These are phyloP conservation scores for Meriones psammophilus DNA, from an alignment of 2,797 vertebrate genomes.

Conservation along the genomic window DNA sequence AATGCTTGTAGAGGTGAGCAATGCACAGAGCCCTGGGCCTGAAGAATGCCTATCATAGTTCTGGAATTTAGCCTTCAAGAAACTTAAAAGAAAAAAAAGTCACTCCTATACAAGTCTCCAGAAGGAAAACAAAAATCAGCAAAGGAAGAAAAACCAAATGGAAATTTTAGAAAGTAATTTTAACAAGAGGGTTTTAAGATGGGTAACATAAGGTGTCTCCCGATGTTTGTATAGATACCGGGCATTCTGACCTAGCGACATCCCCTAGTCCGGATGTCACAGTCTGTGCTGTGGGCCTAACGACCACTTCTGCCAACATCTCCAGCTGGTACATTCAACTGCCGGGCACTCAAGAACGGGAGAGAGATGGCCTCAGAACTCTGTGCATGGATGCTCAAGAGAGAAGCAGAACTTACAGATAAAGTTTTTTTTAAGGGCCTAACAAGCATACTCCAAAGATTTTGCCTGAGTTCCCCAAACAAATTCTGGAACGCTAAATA, in stretches of 20 bases:
- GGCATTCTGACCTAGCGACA: too few species aligned
- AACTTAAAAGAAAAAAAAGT: constrained; percentile 75
- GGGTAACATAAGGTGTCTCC: not conserved
- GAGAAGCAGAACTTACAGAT: not conserved
- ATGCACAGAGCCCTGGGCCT: constrained; percentile 79
- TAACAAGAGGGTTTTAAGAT: not conserved
- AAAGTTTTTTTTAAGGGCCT: not conserved
- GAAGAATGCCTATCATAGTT: constrained; percentile 80
- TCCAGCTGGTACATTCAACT: not conserved
- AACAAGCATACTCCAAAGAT: not conserved
- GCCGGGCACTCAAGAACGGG: not conserved
- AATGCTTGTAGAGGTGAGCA: constrained; percentile 81
- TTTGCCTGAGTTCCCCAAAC: not conserved
- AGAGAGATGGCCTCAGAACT: rapidly evolving
- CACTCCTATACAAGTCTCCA: constrained; percentile 71
- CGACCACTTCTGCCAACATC: not conserved
- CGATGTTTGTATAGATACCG: rapidly evolving
- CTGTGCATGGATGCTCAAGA: not conserved
- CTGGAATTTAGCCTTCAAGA: constrained; percentile 85
- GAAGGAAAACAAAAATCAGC: not conserved
- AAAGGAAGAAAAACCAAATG: constrained; percentile 74
- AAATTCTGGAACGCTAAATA: not conserved
- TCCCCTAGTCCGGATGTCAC: not conserved
- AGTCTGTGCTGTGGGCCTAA: not conserved
- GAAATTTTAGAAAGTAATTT: constrained; percentile 55